Evolutionary conservation across 2,797 vertebrate genomes (phyloP), one percentile per base, ranked within the genome.

Genomic region (Eupleurogrammus muticus): DNA sequence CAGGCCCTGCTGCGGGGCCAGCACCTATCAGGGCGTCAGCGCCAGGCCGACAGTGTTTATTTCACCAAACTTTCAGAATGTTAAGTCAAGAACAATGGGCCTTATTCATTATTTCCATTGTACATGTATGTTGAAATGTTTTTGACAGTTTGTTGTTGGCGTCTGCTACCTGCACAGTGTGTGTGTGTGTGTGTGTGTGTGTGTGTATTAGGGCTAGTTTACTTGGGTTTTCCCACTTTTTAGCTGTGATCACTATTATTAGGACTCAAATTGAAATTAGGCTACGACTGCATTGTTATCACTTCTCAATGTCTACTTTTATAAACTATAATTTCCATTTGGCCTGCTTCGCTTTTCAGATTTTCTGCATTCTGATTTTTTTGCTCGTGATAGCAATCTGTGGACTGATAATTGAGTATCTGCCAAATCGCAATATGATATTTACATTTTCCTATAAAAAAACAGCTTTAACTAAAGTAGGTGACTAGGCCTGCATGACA

Each of bases 191-290:
- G 21, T 55, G 28, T 49, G 8, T 54, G n/a, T 49, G 38, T 58
- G 42, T 66, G 17, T 44, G 21, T 44, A 49, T 66, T 16, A 40
- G 55, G 51, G 56, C 75, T 85, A 79, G 84, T 82, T 85, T 70
- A 61, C 80, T 53, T 62, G 78, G 84, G 76, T 83, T 87, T 84
- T 81, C 70, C 70, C 80, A 65, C 73, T 65, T 70, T 88, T 90
- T 88, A 87, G 68, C 77, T 68, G 73, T 87, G 82, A 92, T 92
- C 88, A 88, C 87, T 81, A 76, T 89, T 90, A 85, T 92, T 88
- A 87, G 64, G 73, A 62, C 71, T n/a, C n/a, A n/a, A n/a, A 82
- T 89, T 77, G 78, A 61, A 78, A 44, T 70, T 36, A 40, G 40
- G 73, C 42, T 61, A 67, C 55, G 70, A 77, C 50, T 68, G 58